Evolutionary conservation across 2,888 invertebrate species (phyloP).

Genomic region (Drosophila setosimentum): DNA sequence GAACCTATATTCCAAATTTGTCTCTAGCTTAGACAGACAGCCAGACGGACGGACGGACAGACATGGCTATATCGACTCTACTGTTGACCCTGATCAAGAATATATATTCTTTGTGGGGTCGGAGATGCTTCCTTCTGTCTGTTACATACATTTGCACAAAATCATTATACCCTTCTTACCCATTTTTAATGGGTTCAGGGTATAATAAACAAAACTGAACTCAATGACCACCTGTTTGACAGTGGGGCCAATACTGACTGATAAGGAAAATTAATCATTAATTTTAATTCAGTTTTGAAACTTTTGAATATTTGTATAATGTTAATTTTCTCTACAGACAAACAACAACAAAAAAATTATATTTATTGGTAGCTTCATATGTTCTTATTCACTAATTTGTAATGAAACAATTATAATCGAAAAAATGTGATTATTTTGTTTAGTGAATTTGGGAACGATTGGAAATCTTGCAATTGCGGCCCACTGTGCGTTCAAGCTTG

Average conservation of each 20-base stretch:
- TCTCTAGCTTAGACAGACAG: no score
- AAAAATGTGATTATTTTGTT: neutral
- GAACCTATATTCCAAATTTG: no score
- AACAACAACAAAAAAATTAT: neutral
- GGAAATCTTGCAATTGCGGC: neutral
- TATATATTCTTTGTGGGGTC: no score
- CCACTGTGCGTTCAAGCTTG: slow-evolving; percentile 40
- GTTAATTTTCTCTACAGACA: neutral
- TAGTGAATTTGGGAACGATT: neutral
- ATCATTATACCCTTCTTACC: no score
- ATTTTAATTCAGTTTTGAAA: neutral
- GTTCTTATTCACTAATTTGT: neutral
- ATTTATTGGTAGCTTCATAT: neutral
- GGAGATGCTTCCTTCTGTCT: no score
- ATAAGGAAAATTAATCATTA: neutral
- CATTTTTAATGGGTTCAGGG: no score
- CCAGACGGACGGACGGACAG: no score
- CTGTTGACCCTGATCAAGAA: no score
- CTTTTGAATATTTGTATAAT: neutral
- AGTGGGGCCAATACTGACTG: slow-evolving; percentile 28
- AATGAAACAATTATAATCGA: neutral
- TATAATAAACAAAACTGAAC: slow-evolving; percentile 38
- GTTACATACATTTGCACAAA: no score
- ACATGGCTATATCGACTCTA: no score
- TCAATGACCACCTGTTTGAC: slow-evolving; percentile 30